Percentiles rank a stretch among this genome's conserved stretches.
Evolutionary conservation across 1,140 invertebrate species (phyloP).

Genomic region (Drosophila simulans): DNA sequence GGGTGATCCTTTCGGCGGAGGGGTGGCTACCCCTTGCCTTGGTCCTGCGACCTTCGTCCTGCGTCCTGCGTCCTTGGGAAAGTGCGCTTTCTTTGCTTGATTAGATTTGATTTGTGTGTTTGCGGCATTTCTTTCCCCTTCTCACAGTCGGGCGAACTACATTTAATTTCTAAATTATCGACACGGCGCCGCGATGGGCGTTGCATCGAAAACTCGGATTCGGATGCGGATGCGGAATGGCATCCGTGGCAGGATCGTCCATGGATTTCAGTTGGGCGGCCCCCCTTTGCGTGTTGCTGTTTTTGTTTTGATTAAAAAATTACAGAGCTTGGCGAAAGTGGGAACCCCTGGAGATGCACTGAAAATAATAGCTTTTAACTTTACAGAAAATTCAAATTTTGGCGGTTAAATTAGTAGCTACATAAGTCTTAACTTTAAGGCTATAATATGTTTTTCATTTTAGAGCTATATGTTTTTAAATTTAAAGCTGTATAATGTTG

Average conservation of each 20-base stretch:
- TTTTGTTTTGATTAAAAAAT: conserved; percentile 80
- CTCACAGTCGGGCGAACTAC: conserved; percentile 42
- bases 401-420: too few species aligned
- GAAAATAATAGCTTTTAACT: neutral
- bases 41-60: too few species aligned
- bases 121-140: conserved; percentile 62
- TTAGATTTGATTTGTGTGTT: conserved; percentile 80
- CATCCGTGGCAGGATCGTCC: neutral
- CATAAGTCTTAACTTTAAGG: neutral
- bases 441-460: neutral
- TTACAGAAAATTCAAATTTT: too few species aligned
- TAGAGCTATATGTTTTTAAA: neutral
- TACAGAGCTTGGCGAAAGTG: conserved; percentile 47
- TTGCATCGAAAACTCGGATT: conserved; percentile 26
- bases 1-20: neutral
- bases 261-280: neutral
- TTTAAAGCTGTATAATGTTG: too few species aligned
- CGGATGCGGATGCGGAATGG: neutral
- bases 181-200: conserved; percentile 66
- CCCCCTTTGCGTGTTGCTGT: conserved; percentile 55
- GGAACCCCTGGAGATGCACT: neutral
- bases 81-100: conserved; percentile 74
- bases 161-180: conserved; percentile 82
- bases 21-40: conserved; percentile 44
- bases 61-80: conserved; percentile 60